Evolutionary conservation across 2,113 vertebrate species (phyloP).

Genomic region (Regulus satrapa): DNA sequence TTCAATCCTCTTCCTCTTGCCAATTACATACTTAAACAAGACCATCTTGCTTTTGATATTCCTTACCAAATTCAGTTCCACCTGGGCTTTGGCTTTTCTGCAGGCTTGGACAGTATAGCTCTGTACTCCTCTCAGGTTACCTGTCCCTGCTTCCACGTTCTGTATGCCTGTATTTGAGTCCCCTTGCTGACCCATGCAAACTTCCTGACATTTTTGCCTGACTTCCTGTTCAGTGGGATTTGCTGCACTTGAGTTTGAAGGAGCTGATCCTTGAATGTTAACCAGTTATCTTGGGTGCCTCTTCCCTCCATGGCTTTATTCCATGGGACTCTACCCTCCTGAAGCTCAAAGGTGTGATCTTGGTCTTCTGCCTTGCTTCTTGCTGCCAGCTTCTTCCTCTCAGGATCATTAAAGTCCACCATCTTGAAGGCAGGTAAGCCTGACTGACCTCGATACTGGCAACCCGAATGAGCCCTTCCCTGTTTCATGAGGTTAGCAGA

Average conservation of each 20-base stretch:
- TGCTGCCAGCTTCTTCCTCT: neutral
- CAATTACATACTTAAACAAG: accelerated
- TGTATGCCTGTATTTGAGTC: neutral
- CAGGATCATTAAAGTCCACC: neutral
- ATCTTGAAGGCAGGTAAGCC: neutral
- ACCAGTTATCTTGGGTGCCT: neutral
- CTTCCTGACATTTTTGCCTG: neutral
- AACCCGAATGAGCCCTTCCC: neutral
- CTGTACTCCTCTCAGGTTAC: neutral
- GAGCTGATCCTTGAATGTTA: neutral
- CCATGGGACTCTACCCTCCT: neutral
- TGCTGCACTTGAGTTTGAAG: neutral
- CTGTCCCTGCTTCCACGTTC: accelerated
- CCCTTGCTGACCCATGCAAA: neutral
- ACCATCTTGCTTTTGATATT: neutral
- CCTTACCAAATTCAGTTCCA: neutral
- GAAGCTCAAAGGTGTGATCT: neutral
- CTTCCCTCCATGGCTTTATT: neutral
- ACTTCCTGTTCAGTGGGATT: neutral
- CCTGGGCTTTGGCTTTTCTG: neutral
- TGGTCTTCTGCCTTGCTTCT: neutral
- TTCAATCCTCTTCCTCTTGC: neutral
- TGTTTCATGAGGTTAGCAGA: neutral
- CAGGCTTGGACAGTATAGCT: neutral
- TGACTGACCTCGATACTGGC: neutral